Evolutionary conservation across 2,888 invertebrate species (phyloP).

Genomic region (Andrena camellia): DNA sequence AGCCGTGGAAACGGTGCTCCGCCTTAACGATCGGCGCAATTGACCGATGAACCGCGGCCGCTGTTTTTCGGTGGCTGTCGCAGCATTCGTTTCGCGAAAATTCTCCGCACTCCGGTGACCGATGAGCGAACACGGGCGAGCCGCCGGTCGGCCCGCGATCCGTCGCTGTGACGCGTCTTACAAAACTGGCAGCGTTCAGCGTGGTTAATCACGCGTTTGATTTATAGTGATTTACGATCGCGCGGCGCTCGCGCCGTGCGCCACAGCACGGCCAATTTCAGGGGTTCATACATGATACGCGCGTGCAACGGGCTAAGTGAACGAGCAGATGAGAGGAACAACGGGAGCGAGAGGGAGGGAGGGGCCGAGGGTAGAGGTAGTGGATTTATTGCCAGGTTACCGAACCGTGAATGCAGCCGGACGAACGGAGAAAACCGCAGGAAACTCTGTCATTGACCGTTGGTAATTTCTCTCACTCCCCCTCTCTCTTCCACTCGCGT

Average conservation of each 20-base stretch:
- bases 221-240: conserved; percentile 78
- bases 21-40: not conserved
- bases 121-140: not conserved
- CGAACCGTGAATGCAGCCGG: conserved; percentile 73
- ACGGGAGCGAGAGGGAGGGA: conserved; percentile 32
- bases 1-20: not conserved
- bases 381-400: conserved; percentile 77
- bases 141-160: not conserved
- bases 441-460: conserved; percentile 76
- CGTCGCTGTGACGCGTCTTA: conserved; percentile 46
- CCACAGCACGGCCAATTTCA: conserved; percentile 66
- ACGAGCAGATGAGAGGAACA: conserved; percentile 49
- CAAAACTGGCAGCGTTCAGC: conserved; percentile 32
- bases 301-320: conserved; percentile 49
- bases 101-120: not conserved
- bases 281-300: conserved; percentile 45
- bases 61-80: not conserved
- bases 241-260: conserved; percentile 63
- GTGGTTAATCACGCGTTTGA: conserved; percentile 77
- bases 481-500: not conserved
- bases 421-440: conserved; percentile 77
- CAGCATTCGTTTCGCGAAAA: not conserved
- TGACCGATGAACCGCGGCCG: not conserved
- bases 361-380: conserved; percentile 62
- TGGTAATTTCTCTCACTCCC: conserved; percentile 71